Base-by-base conservation (phyloP, 1,140 invertebrate species). In the Hypothenemus hampei region DNA sequence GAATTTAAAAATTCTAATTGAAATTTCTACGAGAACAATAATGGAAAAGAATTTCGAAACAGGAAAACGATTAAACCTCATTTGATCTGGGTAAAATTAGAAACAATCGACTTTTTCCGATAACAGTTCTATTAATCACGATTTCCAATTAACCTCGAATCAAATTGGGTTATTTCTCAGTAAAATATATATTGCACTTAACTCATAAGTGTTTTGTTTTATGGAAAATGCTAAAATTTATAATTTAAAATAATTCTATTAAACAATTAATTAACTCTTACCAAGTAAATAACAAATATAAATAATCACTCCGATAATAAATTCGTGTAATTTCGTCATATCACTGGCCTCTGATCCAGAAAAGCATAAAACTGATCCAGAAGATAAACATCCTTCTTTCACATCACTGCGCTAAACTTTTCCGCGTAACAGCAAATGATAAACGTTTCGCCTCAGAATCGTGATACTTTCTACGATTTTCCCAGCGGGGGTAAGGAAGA, bases 391-490 rank as follows among this genome's bases (percentile, higher is more conserved):
- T 1, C 21, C 19, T 41, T 5, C 16, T 41, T 13, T 35, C 10
- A 33, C 15, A 31, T 19, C n/a, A 47, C 16, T 26, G 8, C 7
- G 6, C n/a, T n/a, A 45, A 45, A 41, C 6, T 13, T 16, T 16
- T 11, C 33, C 46, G 35, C 44, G 13, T 23, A n/a, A n/a, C n/a
- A n/a, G n/a, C 4, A 29, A 47, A n/a, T 33, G 44, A 33, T 29
- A 47, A 31, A 47, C 44, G 15, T n/a, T 20, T 20, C 44, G 13
- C 37, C 15, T 7, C 26, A 6, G 11, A 4, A n/a, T 31, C 48
- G 7, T 16, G 23, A 50, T 26, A 50, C 48, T 40, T 40, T 39
- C 35, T 20, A 40, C 48, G 36, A 21, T 39, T 50, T 50, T 50
- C 46, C 48, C 48, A 11, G 26, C 16, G 20, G 46, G 16, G 33